phyloP scores from a whole-genome alignment of 1,140 invertebrate species.

The Drosophila funebris region DNA sequence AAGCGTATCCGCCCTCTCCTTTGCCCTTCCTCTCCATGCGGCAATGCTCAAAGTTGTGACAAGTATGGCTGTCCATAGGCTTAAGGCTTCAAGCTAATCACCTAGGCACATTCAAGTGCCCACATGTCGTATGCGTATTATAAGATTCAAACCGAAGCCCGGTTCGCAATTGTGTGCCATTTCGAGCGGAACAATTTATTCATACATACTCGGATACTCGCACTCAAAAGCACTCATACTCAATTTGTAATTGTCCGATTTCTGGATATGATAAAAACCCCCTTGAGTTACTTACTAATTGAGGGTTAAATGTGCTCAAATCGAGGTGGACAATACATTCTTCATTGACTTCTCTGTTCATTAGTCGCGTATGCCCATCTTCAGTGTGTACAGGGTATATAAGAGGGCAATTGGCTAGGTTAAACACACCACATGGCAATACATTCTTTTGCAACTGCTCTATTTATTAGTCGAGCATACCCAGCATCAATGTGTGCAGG shows the following conservation, averaged over 20 bases:
- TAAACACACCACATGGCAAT: no score
- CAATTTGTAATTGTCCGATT: background rate
- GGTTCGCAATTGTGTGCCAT: background rate
- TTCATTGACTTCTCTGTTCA: no score
- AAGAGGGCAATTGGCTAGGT: no score
- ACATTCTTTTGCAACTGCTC: no score
- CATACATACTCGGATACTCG: background rate
- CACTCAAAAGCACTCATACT: background rate
- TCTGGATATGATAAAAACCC: background rate
- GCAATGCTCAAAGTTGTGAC: background rate
- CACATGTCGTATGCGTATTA: conserved; percentile 9
- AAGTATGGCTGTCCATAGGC: background rate
- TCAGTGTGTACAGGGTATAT: no score
- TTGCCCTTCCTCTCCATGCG: background rate
- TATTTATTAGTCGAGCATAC: no score
- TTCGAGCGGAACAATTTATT: conserved; percentile 6
- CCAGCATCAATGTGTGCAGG: no score
- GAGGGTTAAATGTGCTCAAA: no score
- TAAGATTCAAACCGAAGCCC: background rate
- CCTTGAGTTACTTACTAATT: conserved; percentile 8
- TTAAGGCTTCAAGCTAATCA: conserved; percentile 28
- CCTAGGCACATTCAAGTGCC: conserved; percentile 2
- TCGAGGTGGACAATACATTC: no score
- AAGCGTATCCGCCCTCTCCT: background rate
- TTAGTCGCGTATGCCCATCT: no score